Conservation (phyloP, 2,797 vertebrate genomes). For the Podargus strigoides region DNA sequence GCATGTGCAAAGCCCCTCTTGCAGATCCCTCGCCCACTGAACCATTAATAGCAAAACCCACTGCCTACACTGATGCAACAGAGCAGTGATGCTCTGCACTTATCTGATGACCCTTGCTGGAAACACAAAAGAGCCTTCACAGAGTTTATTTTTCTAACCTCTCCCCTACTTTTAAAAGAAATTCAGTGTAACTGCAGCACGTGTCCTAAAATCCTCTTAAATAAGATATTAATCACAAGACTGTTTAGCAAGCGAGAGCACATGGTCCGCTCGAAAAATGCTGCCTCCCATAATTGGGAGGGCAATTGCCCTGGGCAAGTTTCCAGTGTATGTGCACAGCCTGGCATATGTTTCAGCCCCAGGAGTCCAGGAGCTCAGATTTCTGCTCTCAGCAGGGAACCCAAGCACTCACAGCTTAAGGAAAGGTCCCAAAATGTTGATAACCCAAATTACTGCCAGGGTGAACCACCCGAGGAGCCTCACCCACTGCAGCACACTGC, state of each 20-base stretch:
- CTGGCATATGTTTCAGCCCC: not conserved
- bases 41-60: not conserved
- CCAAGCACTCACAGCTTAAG: not conserved
- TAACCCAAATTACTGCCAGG: not conserved
- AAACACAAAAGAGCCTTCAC: not conserved
- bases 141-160: not conserved
- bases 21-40: not conserved
- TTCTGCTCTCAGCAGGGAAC: not conserved
- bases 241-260: not conserved
- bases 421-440: not conserved
- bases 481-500: not conserved
- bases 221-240: constrained; percentile 46
- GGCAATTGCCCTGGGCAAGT: constrained; percentile 20
- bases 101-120: not conserved
- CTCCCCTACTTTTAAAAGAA: constrained; percentile 10
- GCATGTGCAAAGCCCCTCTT: not conserved
- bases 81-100: not conserved
- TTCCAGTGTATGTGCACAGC: not conserved
- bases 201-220: constrained; percentile 44
- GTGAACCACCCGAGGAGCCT: not conserved
- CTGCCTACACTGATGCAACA: fast-evolving
- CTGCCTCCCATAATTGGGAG: not conserved
- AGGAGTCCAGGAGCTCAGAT: not conserved
- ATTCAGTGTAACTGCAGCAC: not conserved
- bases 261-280: fast-evolving